Conservation (phyloP, 2,113 vertebrate species). For the Anarhynchus alexandrinus region DNA sequence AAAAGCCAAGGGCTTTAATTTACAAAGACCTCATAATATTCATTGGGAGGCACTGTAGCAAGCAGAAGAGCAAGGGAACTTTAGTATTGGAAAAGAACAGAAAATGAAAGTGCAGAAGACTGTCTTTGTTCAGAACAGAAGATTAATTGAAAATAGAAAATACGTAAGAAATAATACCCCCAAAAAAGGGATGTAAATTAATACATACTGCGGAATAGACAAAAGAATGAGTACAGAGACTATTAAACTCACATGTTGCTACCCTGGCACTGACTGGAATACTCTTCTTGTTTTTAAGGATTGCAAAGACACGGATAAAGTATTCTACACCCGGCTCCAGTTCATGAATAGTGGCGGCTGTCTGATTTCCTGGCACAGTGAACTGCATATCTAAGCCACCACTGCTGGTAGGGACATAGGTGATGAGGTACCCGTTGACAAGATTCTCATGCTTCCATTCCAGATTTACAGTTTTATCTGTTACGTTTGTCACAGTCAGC, state of each 20-base stretch:
- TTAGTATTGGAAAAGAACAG: neutral
- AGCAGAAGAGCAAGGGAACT: neutral
- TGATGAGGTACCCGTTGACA: conserved; percentile 87
- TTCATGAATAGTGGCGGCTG: conserved; percentile 83
- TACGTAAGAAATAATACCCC: neutral
- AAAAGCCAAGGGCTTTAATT: neutral
- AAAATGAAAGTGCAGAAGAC: neutral
- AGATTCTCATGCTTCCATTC: conserved; percentile 92
- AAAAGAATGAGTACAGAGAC: neutral
- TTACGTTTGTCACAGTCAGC: conserved; percentile 85
- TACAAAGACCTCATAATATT: neutral
- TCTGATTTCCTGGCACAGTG: conserved; percentile 87
- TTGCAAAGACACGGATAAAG: conserved; percentile 91
- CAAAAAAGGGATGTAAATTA: neutral
- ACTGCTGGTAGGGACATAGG: conserved; percentile 84
- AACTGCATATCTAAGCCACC: conserved; percentile 91
- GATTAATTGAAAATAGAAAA: neutral
- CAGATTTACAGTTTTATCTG: conserved; percentile 88
- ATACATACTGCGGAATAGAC: rapidly evolving
- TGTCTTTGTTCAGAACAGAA: neutral
- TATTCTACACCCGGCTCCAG: conserved; percentile 96
- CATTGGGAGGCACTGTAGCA: neutral
- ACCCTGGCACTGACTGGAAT: conserved; percentile 93
- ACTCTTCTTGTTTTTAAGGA: conserved; percentile 92
- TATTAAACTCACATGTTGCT: conserved; percentile 83